These are phyloP conservation scores for Carollia perspicillata DNA, from an alignment of 2,113 vertebrate genomes.

Conservation along the genomic window DNA sequence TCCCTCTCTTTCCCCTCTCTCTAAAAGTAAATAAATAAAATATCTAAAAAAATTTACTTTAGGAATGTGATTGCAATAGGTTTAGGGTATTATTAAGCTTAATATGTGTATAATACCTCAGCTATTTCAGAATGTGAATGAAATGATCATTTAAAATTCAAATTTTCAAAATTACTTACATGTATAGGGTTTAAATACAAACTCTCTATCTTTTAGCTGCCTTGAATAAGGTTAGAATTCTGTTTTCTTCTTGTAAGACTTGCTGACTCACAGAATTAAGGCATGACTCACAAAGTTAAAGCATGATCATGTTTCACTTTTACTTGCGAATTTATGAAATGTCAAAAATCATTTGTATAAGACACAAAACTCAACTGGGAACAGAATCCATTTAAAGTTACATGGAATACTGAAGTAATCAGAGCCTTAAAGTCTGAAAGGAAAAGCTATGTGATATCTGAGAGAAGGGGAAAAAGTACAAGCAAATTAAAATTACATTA, in stretches of 20 bases:
- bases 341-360: background rate
- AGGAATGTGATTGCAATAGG: background rate
- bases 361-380: background rate
- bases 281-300: conserved; percentile 47
- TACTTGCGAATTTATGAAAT: conserved; percentile 30
- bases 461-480: background rate
- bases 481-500: background rate
- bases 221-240: conserved; percentile 28
- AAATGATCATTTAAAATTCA: conserved; percentile 18
- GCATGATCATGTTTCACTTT: conserved; percentile 9
- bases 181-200: conserved; percentile 24
- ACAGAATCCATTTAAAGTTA: conserved; percentile 21
- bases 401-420: background rate
- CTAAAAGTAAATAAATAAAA: no score
- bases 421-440: conserved; percentile 5
- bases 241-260: conserved; percentile 20
- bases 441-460: background rate
- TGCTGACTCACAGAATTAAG: conserved; percentile 56
- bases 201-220: background rate
- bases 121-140: background rate
- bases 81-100: background rate
- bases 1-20: no score
- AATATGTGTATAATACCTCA: background rate
- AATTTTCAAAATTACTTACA: background rate
- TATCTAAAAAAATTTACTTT: background rate